Percentiles rank a stretch among this genome's conserved stretches.
Evolutionary conservation across 2,888 invertebrate species (phyloP).

Genomic region (Candidula unifasciata): DNA sequence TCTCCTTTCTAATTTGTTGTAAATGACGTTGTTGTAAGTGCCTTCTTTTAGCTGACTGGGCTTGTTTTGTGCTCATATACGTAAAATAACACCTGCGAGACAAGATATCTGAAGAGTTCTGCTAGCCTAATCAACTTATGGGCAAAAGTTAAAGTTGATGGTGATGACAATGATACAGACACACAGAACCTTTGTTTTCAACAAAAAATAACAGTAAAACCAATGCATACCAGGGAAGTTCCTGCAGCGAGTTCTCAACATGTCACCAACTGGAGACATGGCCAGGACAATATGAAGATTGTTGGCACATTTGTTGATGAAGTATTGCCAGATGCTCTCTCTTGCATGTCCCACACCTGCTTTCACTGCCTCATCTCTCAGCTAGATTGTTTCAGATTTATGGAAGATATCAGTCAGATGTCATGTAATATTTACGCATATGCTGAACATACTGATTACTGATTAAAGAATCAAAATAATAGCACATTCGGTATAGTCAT

Average conservation of each 20-base stretch:
- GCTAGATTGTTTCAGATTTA: slow-evolving; percentile 68
- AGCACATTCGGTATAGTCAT: too few species aligned
- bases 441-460: neutral
- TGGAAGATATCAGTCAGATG: too few species aligned
- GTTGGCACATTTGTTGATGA: slow-evolving; percentile 86
- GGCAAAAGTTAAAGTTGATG: too few species aligned
- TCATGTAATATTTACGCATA: neutral
- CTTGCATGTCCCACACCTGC: slow-evolving; percentile 87
- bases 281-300: slow-evolving; percentile 93
- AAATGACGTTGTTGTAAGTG: too few species aligned
- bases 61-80: too few species aligned
- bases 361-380: slow-evolving; percentile 84
- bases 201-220: neutral
- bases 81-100: too few species aligned
- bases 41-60: too few species aligned
- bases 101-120: too few species aligned
- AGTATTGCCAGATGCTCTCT: slow-evolving; percentile 91
- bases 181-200: neutral
- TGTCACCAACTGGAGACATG: slow-evolving; percentile 91
- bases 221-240: slow-evolving; percentile 85
- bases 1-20: too few species aligned
- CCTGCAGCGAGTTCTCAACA: slow-evolving; percentile 88
- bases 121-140: too few species aligned
- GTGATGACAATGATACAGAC: too few species aligned
- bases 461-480: too few species aligned